Evolutionary conservation across 2,113 vertebrate genomes (phyloP).

Genomic region (Hippocampus abdominalis): DNA sequence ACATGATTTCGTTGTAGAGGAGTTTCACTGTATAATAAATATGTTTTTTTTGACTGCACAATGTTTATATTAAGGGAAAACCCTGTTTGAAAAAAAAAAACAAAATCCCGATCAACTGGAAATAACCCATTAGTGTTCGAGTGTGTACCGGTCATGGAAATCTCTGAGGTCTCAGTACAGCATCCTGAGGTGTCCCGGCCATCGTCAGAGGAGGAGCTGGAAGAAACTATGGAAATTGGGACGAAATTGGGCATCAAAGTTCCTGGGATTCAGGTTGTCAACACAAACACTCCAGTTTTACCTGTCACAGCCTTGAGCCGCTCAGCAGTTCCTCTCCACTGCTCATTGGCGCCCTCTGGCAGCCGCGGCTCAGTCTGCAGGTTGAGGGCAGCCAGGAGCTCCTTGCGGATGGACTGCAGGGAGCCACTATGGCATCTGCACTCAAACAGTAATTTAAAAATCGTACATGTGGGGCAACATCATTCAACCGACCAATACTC

Average conservation of each 20-base stretch:
- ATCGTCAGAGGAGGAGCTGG: slow-evolving; percentile 17
- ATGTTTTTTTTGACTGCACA: too few relatives aligned
- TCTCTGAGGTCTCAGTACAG: slow-evolving; percentile 53
- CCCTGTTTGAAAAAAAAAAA: too few relatives aligned
- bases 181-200: slow-evolving; percentile 42
- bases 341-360: slow-evolving; percentile 41
- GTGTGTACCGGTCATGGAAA: slow-evolving; percentile 67
- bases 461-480: background rate
- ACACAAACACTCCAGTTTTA: background rate
- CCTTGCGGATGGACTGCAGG: slow-evolving; percentile 48
- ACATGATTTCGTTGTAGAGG: too few relatives aligned
- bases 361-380: slow-evolving; percentile 60
- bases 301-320: background rate
- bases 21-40: too few relatives aligned
- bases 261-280: background rate
- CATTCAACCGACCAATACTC: background rate
- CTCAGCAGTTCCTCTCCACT: slow-evolving; percentile 50
- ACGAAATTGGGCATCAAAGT: background rate
- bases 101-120: too few relatives aligned
- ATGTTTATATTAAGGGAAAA: too few relatives aligned
- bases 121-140: too few relatives aligned
- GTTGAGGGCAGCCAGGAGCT: slow-evolving; percentile 57
- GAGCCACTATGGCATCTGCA: slow-evolving; percentile 56
- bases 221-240: slow-evolving; percentile 15
- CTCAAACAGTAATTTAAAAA: background rate